A percentile compares a stretch with the other conserved stretches of the same genome.
Evolutionary conservation across 2,888 invertebrate genomes (phyloP).

Genomic region (Oscheius onirici): DNA sequence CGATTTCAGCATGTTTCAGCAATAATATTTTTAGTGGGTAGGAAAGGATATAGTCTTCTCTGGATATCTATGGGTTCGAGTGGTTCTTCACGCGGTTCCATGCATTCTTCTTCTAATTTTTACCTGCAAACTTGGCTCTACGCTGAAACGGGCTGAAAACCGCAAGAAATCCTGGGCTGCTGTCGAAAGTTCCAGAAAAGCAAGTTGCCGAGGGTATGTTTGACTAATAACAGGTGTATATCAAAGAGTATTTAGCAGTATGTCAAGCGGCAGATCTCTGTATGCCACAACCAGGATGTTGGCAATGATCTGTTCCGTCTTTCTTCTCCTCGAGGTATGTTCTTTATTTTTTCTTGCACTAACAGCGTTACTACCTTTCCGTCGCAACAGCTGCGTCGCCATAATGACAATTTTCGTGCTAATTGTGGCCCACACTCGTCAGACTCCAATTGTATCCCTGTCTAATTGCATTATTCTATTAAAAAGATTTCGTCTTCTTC

Average conservation of each 20-base stretch:
- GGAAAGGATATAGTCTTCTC: conserved; percentile 51
- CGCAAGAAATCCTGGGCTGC: conserved; percentile 69
- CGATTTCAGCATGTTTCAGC: neutral
- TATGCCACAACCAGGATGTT: conserved; percentile 66
- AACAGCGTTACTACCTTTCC: neutral
- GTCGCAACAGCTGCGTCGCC: conserved; percentile 22
- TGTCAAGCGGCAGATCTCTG: conserved; percentile 46
- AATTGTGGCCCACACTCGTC: conserved; percentile 20
- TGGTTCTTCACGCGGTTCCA: conserved; percentile 86
- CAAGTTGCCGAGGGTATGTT: conserved; percentile 10
- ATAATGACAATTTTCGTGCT: conserved; percentile 8
- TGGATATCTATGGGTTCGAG: conserved; percentile 76
- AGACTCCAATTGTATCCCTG: conserved; percentile 1
- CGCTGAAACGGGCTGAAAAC: conserved; percentile 85
- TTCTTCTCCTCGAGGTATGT: conserved; percentile 59
- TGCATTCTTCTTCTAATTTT: conserved; percentile 86
- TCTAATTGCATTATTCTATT: conserved; percentile 6
- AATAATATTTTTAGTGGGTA: conserved; percentile 18
- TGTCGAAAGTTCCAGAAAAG: neutral
- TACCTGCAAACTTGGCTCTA: conserved; percentile 86
- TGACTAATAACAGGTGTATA: neutral
- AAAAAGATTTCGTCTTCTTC: too few species aligned
- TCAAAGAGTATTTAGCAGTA: neutral
- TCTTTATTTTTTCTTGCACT: neutral
- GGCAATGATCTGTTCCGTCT: conserved; percentile 57